phyloP scores from a whole-genome alignment of 2,113 vertebrate genomes.

The Poecilia latipinna region DNA sequence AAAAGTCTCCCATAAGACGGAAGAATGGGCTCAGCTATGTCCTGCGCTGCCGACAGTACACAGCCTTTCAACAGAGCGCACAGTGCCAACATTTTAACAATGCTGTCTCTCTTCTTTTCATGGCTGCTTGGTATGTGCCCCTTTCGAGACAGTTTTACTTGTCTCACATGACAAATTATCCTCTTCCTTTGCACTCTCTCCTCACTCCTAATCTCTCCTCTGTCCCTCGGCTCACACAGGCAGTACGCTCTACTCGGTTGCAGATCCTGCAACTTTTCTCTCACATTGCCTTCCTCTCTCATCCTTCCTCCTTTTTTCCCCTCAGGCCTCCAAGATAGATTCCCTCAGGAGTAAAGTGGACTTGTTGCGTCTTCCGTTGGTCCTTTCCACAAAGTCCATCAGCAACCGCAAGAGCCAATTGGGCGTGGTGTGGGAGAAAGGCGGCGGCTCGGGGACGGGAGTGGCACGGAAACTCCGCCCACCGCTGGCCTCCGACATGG shows the following conservation, averaged over 20 bases:
- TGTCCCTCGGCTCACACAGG: neutral
- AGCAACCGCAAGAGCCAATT: slow-evolving; percentile 75
- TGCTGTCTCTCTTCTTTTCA: slow-evolving; percentile 37
- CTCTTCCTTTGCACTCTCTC: slow-evolving; percentile 4
- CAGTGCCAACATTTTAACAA: slow-evolving; percentile 50
- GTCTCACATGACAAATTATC: slow-evolving; percentile 58
- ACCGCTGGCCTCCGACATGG: slow-evolving; percentile 83
- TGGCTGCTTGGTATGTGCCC: slow-evolving; percentile 10
- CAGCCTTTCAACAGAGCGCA: slow-evolving; percentile 33
- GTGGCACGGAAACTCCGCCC: slow-evolving; percentile 80
- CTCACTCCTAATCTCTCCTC: neutral
- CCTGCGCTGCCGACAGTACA: slow-evolving; percentile 6
- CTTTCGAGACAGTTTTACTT: slow-evolving; percentile 25
- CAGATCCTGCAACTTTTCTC: neutral
- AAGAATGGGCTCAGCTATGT: slow-evolving; percentile 30
- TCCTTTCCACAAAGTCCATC: slow-evolving; percentile 83
- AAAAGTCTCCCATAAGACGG: slow-evolving; percentile 25
- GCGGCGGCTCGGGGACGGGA: slow-evolving; percentile 73
- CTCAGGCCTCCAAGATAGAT: slow-evolving; percentile 92
- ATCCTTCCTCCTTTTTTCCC: neutral
- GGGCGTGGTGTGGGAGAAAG: slow-evolving; percentile 78
- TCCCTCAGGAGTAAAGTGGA: slow-evolving; percentile 95
- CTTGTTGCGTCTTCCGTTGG: slow-evolving; percentile 89
- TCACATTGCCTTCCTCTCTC: neutral
- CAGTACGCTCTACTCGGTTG: neutral